phyloP scores from a whole-genome alignment of 2,797 vertebrate genomes.

The Hephaestus fuliginosus region DNA sequence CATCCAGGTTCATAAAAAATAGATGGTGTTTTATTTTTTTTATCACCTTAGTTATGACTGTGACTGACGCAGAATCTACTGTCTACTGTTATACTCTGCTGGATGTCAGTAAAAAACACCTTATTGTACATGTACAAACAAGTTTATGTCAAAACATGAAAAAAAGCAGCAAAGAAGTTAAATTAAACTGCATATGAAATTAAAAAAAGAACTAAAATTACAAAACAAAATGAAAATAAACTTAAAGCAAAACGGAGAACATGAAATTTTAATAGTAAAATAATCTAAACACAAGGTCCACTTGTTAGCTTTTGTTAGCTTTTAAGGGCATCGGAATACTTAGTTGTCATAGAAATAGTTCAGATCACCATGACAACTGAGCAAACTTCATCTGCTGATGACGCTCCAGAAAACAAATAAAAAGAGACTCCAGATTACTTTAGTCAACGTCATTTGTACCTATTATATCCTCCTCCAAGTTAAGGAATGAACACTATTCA shows the following conservation, averaged over 20 bases:
- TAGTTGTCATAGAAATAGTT: neutral
- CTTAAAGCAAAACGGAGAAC: neutral
- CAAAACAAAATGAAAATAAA: neutral
- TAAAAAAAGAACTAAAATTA: neutral
- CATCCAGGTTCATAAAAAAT: constrained; percentile 8
- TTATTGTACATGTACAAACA: neutral
- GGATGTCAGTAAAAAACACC: neutral
- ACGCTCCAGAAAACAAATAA: neutral
- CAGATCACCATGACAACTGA: neutral
- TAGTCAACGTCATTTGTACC: neutral
- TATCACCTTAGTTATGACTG: neutral
- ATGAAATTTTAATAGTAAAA: accelerated
- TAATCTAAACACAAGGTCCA: neutral
- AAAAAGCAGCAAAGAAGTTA: neutral
- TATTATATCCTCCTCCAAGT: neutral
- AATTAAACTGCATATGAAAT: constrained; percentile 1
- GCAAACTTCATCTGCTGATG: neutral
- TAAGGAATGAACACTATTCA: neutral
- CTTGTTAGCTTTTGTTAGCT: neutral
- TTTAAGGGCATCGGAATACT: neutral
- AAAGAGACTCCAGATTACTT: neutral
- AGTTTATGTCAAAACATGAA: neutral
- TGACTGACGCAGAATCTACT: neutral
- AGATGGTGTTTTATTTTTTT: neutral
- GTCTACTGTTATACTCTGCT: constrained; percentile 5